Base-by-base conservation (phyloP, 1,140 invertebrate species). In the Amphibalanus amphitrite region DNA sequence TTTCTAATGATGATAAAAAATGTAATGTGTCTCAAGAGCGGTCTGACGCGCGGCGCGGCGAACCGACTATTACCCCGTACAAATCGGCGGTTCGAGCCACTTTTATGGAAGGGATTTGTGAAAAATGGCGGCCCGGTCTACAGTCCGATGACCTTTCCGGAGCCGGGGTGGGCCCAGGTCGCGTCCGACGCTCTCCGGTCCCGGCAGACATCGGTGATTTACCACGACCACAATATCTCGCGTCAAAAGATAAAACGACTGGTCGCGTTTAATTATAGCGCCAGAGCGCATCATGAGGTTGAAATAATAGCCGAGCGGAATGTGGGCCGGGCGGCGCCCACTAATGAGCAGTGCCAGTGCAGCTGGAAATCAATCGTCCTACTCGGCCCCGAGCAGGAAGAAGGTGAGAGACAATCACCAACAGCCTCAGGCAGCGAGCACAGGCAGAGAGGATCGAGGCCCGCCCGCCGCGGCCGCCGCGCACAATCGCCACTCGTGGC, bases 1-100 rank as follows among this genome's bases (percentile, higher is more conserved):
- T 59, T 23, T 59, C 47, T 59, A 59, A 59, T 59, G 47, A 59
- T 59, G 47, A 59, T 59, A 59, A 59, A 59, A 59, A 59, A 59
- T 59, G 47, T 59, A 59, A 59, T 59, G 47, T 59, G 47, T 59
- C 47, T 59, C 47, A 59, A 20, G 47, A 59, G 47, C 17, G 6
- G 47, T 8, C 47, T 20, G 47, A 20, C 13, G 47, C 47, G 10
- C 10, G 47, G 47, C 47, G 47, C 47, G 20, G 13, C 47, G 13
- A 59, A 13, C 47, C 20, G 13, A 23, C 47, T 23, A 59, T 59
- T 59, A 59, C 47, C 20, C 1, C 13, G 47, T 59, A 59, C 47
- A 59, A 59, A 59, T 59, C 47, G 47, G 13, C 17, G 47, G 47
- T 59, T 59, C 23, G 47, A 59, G 20, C 47, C 20, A 20, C 47